Base-by-base conservation (phyloP, 2,888 invertebrate genomes). In the Dastarcus helophoroides region DNA sequence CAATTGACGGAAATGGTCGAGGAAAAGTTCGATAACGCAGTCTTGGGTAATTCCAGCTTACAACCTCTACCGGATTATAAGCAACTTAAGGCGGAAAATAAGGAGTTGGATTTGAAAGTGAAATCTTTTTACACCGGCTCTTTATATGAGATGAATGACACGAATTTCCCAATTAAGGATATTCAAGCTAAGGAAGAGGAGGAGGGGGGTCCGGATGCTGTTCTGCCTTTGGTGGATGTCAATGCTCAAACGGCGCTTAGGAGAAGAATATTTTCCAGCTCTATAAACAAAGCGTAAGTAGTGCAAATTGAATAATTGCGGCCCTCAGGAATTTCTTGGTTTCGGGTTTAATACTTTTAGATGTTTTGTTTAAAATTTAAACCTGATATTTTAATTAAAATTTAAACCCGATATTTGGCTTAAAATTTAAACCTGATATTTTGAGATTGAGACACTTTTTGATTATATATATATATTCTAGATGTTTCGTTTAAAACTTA, bases 231-330 rank as follows among this genome's bases (percentile, higher is more conserved):
- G 37, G 70, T 74, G 3, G 79, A 82, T 45, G 65, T 64, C 38
- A 72, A 72, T 51, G 70, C 78, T 10, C 78, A 80, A 43, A 72
- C 70, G 50, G 69, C 73, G 6, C 58, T 81, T 34, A 60, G 83
- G 22, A 68, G 76, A 43, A 67, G 71, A 56, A 79, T 84, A 51
- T 75, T 82, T 8, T 65, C 76, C 36, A 73, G 74, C 37, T 73
- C 74, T 47, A 58, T 82, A 23, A 71, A 73, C 47, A 74, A 69
- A 64, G 67, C 72, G 56, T 72, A 57, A 62, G 64, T 58, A 7
- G 22, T 6, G 16, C 13, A n/a, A n/a, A n/a, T n/a, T n/a, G n/a
- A n/a, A n/a, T n/a, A n/a, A n/a, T n/a, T n/a, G n/a, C n/a, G n/a
- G n/a, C n/a, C n/a, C n/a, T n/a, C n/a, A n/a, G n/a, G n/a, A n/a